Evolutionary conservation across 2,797 vertebrate genomes (phyloP).

Genomic region (Ptychobarbus kaznakovi): DNA sequence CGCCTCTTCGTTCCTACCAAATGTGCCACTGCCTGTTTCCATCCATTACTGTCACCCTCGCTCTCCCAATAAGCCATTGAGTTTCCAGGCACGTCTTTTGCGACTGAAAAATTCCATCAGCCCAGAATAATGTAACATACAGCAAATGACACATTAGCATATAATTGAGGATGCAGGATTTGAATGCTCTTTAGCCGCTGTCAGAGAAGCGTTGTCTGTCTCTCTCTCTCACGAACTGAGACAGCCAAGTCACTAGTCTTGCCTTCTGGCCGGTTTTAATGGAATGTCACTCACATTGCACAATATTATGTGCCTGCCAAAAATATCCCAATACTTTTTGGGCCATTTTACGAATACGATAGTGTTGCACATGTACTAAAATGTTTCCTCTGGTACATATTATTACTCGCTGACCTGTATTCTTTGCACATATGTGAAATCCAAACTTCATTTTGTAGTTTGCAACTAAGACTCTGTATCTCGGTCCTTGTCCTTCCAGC

Average conservation of each 20-base stretch:
- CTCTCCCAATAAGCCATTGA: constrained; percentile 54
- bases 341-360: background rate
- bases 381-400: background rate
- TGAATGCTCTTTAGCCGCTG: constrained; percentile 59
- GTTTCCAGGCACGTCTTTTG: constrained; percentile 64
- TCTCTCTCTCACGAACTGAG: constrained; percentile 24
- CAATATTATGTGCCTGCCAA: constrained; percentile 27
- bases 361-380: background rate
- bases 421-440: background rate
- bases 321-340: background rate
- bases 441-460: constrained; percentile 12
- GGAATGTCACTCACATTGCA: constrained; percentile 53
- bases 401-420: background rate
- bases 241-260: constrained; percentile 52
- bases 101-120: constrained; percentile 68
- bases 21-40: constrained; percentile 63
- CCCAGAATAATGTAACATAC: constrained; percentile 66
- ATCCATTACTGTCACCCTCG: constrained; percentile 61
- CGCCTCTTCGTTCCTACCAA: constrained; percentile 57
- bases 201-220: constrained; percentile 45
- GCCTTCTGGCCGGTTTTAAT: constrained; percentile 56
- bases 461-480: constrained; percentile 52
- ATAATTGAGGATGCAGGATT: constrained; percentile 65
- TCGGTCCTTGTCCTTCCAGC: constrained; percentile 59
- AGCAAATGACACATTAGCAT: constrained; percentile 69